Evolutionary conservation across 1,140 invertebrate genomes (phyloP).

Genomic region (Alviniconcha marisindica): DNA sequence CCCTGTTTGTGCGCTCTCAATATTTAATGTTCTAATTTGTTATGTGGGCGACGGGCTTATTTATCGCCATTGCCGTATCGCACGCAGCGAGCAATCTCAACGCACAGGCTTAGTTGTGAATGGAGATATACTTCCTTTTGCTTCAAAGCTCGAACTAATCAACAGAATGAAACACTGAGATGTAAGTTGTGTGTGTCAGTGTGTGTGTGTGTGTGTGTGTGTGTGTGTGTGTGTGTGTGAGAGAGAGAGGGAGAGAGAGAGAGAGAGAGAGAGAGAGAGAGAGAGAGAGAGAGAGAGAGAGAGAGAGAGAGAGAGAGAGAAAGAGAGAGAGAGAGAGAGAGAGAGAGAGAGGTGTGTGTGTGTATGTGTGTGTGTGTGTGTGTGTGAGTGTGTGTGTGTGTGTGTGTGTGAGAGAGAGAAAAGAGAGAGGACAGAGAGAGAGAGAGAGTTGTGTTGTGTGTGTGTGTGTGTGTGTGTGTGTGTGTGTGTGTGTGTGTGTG

Average conservation of each 20-base stretch:
- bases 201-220: background rate
- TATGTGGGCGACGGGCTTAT: background rate
- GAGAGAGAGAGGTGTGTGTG: background rate
- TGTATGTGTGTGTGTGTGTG: background rate
- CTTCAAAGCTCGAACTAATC: too few species aligned
- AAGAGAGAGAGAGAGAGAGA: constrained; percentile 1
- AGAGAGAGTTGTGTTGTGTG: background rate
- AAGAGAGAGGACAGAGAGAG: background rate
- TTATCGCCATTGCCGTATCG: background rate
- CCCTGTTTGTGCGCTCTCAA: background rate
- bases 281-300: constrained; percentile 19
- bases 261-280: constrained; percentile 19
- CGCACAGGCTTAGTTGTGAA: too few species aligned
- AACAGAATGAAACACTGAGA: too few species aligned
- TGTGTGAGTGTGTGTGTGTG: background rate
- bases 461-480: background rate
- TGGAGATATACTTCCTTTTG: too few species aligned
- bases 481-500: background rate
- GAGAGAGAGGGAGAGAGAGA: background rate
- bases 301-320: constrained; percentile 5
- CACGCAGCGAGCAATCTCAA: too few species aligned
- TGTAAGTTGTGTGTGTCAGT: background rate
- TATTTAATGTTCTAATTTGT: constrained; percentile 26
- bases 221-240: background rate
- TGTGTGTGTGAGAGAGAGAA: background rate